phyloP scores from a whole-genome alignment of 2,797 vertebrate genomes.

The Podarcis lilfordi region DNA sequence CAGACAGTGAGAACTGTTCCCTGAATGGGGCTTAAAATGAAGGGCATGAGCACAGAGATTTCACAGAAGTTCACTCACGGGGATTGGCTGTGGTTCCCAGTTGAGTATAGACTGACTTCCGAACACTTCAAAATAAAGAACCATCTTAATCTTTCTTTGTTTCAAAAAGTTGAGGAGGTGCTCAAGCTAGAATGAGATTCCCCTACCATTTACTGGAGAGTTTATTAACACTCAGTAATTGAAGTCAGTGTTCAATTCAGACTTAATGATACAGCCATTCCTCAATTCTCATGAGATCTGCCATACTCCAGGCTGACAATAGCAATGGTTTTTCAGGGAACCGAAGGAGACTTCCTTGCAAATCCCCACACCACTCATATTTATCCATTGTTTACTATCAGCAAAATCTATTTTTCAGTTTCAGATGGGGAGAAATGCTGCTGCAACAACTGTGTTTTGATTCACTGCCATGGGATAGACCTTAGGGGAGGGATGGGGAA shows the following conservation, averaged over 20 bases:
- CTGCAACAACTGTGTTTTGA: background rate
- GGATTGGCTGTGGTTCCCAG: background rate
- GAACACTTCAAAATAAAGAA: constrained; percentile 14
- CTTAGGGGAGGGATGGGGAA: background rate
- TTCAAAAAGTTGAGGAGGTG: constrained; percentile 38
- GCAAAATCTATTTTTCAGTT: constrained; percentile 37
- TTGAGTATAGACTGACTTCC: constrained; percentile 44
- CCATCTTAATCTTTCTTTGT: constrained; percentile 28
- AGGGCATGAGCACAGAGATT: background rate
- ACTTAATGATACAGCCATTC: constrained; percentile 50
- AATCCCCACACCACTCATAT: constrained; percentile 47
- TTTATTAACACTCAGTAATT: constrained; percentile 61
- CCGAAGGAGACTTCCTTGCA: constrained; percentile 47
- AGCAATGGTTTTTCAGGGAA: constrained; percentile 45
- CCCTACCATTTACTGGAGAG: constrained; percentile 26
- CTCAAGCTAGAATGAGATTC: constrained; percentile 40
- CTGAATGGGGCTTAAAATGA: background rate
- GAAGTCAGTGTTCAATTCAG: constrained; percentile 60
- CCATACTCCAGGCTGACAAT: constrained; percentile 32
- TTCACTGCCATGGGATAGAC: background rate
- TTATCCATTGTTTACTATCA: constrained; percentile 35
- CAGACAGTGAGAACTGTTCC: background rate
- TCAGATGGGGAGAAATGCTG: constrained; percentile 36
- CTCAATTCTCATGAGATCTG: constrained; percentile 45
- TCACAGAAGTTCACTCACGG: background rate